Base-by-base conservation (phyloP, 2,113 vertebrate species). In the Oxyruncus cristatus region DNA sequence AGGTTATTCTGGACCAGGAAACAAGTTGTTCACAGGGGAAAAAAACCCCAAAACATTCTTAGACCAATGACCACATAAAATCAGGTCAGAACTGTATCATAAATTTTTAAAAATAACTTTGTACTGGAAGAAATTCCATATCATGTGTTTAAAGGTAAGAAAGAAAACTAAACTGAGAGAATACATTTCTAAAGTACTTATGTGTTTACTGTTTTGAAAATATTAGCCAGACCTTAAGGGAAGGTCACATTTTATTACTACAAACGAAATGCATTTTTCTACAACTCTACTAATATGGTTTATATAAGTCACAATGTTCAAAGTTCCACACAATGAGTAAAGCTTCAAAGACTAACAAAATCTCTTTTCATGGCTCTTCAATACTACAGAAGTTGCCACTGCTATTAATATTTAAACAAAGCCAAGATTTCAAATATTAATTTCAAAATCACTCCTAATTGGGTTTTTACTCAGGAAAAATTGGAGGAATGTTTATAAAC, bases 401-500 rank as follows among this genome's bases (percentile, higher is more conserved):
- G 32, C 22, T 73, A 68, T 73, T 82, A 91, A 73, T 61, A 86
- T 75, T 91, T 78, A 76, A 89, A 62, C 1, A 0, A 94, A 92
- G 30, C 28, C 59, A 85, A 88, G 35, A 80, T n/a, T 76, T 66
- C 19, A 71, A 1, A 1, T 73, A 92, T 66, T 88, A 82, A 62
- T 35, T 87, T 86, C 44, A 80, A 95, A 86, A 94, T 86, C 44
- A 42, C 19, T 65, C 39, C 24, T 92, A 85, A 96, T 52, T 83
- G 65, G 39, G 73, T 58, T 88, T 83, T 71, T 80, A 76, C 35
- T 6, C 6, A 55, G 85, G 63, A 92, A 93, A 76, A 93, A 72
- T 13, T 63, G 59, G 47, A 94, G 30, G 71, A 96, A 93, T 74
- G 79, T 90, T 95, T 88, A 84, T 86, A 83, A 96, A 84, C 52